Conservation (phyloP, 2,888 invertebrate species). For the Pseudolycoriella hygida region DNA sequence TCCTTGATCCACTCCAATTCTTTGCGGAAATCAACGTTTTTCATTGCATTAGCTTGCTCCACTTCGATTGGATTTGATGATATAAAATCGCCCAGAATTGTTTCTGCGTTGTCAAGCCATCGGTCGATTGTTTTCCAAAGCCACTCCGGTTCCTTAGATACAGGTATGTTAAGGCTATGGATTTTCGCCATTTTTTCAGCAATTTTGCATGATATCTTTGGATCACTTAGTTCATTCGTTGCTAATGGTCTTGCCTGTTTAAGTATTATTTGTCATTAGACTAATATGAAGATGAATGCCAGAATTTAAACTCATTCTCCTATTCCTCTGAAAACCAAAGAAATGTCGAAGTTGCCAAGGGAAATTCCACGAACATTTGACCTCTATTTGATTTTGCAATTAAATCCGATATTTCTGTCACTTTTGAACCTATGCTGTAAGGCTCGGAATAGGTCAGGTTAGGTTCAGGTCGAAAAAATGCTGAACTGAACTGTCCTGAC, state of each 20-base stretch:
- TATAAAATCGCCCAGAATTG: slow-evolving; percentile 23
- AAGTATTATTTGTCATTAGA: not conserved
- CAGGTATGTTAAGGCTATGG: slow-evolving; percentile 83
- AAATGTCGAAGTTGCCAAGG: too few species aligned
- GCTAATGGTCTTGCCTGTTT: slow-evolving; percentile 66
- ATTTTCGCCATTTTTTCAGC: slow-evolving; percentile 89
- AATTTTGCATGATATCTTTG: slow-evolving; percentile 62
- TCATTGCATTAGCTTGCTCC: slow-evolving; percentile 20
- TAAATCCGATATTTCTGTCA: too few species aligned
- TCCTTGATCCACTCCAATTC: slow-evolving; percentile 56
- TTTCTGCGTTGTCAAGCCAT: slow-evolving; percentile 45
- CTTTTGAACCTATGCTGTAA: too few species aligned
- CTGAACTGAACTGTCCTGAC: too few species aligned
- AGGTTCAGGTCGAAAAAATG: too few species aligned
- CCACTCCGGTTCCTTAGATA: slow-evolving; percentile 81
- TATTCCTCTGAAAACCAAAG: too few species aligned
- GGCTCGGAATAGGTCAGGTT: too few species aligned
- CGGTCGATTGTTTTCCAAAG: slow-evolving; percentile 78
- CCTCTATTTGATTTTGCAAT: too few species aligned
- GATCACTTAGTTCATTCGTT: slow-evolving; percentile 65
- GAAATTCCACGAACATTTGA: too few species aligned
- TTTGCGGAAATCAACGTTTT: slow-evolving; percentile 37
- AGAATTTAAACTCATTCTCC: too few species aligned
- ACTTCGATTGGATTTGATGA: slow-evolving; percentile 4
- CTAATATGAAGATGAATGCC: too few species aligned